Percentiles rank a stretch among this genome's conserved stretches.
phyloP scores from a whole-genome alignment of 1,140 invertebrate genomes.

The Diorhabda elongata region DNA sequence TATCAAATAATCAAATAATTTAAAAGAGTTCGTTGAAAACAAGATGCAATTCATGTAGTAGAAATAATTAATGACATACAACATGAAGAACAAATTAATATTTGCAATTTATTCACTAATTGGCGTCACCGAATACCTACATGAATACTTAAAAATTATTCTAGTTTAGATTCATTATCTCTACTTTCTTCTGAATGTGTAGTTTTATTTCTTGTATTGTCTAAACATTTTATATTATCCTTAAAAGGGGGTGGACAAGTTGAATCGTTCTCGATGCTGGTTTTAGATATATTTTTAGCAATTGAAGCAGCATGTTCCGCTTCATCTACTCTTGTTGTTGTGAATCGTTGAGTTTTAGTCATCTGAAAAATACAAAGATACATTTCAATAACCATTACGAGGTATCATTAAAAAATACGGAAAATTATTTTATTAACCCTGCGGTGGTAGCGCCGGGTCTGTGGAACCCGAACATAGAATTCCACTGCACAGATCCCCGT shows the following conservation, averaged over 20 bases:
- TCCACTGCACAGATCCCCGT: neutral
- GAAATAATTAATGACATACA: too few species aligned
- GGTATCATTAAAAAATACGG: neutral
- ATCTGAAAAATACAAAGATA: slow-evolving; percentile 15
- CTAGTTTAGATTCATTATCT: too few species aligned
- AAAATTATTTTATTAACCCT: neutral
- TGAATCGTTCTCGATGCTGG: neutral
- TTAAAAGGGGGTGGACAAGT: slow-evolving; percentile 1
- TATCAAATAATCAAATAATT: too few species aligned
- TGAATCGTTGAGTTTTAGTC: slow-evolving; percentile 44
- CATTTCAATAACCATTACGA: neutral
- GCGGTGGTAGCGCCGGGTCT: neutral
- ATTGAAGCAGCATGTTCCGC: slow-evolving; percentile 45
- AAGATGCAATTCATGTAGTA: too few species aligned
- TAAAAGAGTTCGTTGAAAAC: too few species aligned
- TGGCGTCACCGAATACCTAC: too few species aligned
- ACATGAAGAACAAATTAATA: too few species aligned
- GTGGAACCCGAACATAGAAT: neutral
- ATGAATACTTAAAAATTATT: too few species aligned
- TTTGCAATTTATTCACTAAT: too few species aligned
- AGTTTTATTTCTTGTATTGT: too few species aligned
- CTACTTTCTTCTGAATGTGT: too few species aligned
- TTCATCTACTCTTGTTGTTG: slow-evolving; percentile 48
- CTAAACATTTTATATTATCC: too few species aligned
- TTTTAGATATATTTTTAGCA: slow-evolving; percentile 17